Conservation (phyloP, 1,140 invertebrate genomes). For the Brachystomella parvula region DNA sequence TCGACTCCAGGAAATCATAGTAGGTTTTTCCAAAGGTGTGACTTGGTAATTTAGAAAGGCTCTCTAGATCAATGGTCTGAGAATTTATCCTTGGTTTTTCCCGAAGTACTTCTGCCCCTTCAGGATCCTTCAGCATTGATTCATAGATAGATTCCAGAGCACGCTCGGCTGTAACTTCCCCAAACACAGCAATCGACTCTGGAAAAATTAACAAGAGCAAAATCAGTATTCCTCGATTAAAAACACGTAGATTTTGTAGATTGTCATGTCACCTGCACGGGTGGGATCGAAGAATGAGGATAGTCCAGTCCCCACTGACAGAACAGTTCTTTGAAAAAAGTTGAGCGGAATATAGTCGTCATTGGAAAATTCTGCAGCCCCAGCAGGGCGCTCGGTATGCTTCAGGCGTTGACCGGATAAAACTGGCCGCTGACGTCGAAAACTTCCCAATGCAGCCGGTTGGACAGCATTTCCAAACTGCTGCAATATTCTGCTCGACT, state of each 20-base stretch:
- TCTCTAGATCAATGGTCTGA: slow-evolving; percentile 65
- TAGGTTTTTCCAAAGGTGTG: slow-evolving; percentile 78
- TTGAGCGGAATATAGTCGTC: slow-evolving; percentile 19
- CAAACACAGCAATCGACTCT: slow-evolving; percentile 54
- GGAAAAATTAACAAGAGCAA: slow-evolving; percentile 28
- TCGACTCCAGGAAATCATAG: slow-evolving; percentile 66
- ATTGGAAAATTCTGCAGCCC: background rate
- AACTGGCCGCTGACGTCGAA: background rate
- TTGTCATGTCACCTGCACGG: slow-evolving; percentile 26
- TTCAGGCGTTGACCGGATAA: background rate
- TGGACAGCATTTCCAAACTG: background rate
- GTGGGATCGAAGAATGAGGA: slow-evolving; percentile 36
- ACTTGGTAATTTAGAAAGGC: slow-evolving; percentile 60
- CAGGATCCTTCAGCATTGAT: slow-evolving; percentile 44
- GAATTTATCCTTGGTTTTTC: slow-evolving; percentile 82
- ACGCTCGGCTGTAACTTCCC: slow-evolving; percentile 49
- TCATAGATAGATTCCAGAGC: slow-evolving; percentile 44
- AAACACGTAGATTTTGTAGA: background rate
- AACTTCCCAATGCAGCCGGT: background rate
- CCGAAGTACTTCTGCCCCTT: slow-evolving; percentile 44
- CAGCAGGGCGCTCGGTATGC: background rate
- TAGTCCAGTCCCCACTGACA: slow-evolving; percentile 29
- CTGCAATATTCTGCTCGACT: background rate
- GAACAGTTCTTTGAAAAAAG: slow-evolving; percentile 23
- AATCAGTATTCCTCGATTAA: too few relatives aligned